Conservation (phyloP, 2,888 invertebrate genomes). For the Blastobasis lacticolella region DNA sequence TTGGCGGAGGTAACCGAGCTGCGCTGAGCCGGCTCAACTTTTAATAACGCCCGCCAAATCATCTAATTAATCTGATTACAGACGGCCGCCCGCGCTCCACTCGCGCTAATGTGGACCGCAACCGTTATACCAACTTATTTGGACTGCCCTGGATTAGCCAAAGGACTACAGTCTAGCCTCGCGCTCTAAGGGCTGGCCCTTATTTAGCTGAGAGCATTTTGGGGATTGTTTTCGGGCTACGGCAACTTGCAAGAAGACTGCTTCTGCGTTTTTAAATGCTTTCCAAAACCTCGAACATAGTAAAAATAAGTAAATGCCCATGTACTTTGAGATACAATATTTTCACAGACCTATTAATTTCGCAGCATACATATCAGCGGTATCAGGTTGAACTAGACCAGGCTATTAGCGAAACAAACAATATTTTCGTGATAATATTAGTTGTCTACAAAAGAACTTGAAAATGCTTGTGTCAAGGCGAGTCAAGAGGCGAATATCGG, state of each 20-base stretch:
- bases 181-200: conserved; percentile 21
- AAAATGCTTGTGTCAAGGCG: not conserved
- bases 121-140: conserved; percentile 62
- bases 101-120: conserved; percentile 59
- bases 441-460: no score
- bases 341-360: no score
- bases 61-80: conserved; percentile 70
- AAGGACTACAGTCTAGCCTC: conserved; percentile 45
- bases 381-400: no score
- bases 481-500: conserved; percentile 24
- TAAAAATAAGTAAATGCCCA: no score
- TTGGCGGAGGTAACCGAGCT: conserved; percentile 60
- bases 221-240: no score
- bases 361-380: no score
- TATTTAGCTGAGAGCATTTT: conserved; percentile 22
- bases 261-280: no score
- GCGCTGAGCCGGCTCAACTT: conserved; percentile 66
- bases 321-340: no score
- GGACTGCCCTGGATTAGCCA: conserved; percentile 44
- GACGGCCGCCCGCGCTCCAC: conserved; percentile 46
- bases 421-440: no score
- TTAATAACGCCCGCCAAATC: conserved; percentile 71
- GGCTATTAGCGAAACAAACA: no score
- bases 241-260: no score
- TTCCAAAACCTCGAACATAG: no score